Evolutionary conservation across 2,888 invertebrate species (phyloP), one percentile per base, ranked within the genome.

Genomic region (Aphidoletes aphidimyza): DNA sequence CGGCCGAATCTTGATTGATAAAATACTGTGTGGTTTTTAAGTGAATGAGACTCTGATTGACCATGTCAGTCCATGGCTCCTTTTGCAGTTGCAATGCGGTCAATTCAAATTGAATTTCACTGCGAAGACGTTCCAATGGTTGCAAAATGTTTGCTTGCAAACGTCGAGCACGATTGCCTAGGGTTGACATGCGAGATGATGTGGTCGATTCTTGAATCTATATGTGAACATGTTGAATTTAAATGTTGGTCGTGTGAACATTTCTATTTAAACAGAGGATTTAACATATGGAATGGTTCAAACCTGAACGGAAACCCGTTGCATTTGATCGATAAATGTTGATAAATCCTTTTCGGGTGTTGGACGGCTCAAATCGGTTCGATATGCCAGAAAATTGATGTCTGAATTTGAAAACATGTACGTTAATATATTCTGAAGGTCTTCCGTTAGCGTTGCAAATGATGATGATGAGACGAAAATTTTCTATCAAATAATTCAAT

Each of bases 11-110:
- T 87, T 93, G 93, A 87, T 94, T 93, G 86, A 96, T 92, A 89
- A 94, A 95, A 88, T 92, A 93, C 88, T 95, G 95, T 83, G 95
- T 93, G n/a, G 93, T 94, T 87, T 93, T 94, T 86, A 95, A 92
- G 88, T 95, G 94, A 85, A 93, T 93, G 8, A 95, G 90, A 0
- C 94, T 94, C 87, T 94, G 94, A 89, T 95, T 94, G 6, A 93
- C 91, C 83, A 94, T 94, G 86, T 92, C 92, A 86, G 93, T 93
- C 87, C 95, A 92, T 0, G 95, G 95, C 87, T 92, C 91, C 86
- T 94, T 89, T 87, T 95, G 93, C 9, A 96, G 91, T 87, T 96
- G 95, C 83, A 96, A 88, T 45, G 94, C 93, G 0, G 95, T 95
- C 87, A 96, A 89, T 88, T 94, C 94, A 89, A 94, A 96, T 6